Conservation (phyloP, 2,113 vertebrate genomes). For the Thunnus thynnus region DNA sequence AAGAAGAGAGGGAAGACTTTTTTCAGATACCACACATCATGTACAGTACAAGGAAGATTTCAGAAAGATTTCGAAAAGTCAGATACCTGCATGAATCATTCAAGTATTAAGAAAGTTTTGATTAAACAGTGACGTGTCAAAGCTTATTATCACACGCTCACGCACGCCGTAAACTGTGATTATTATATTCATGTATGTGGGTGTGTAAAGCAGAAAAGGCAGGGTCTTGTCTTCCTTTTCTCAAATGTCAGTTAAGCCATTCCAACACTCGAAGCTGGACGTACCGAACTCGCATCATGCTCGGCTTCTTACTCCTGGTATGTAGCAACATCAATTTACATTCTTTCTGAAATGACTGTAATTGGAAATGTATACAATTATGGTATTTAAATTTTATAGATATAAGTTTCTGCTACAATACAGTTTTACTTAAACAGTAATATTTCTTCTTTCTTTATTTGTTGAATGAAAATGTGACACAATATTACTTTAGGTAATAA, state of each 20-base stretch:
- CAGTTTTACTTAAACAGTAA: too few species aligned
- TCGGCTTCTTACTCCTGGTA: constrained; percentile 59
- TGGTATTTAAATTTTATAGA: neutral
- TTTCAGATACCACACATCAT: neutral
- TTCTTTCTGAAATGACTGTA: neutral
- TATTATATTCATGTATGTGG: neutral
- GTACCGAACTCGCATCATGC: constrained; percentile 34
- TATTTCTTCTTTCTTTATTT: neutral
- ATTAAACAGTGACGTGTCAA: neutral
- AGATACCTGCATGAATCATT: neutral
- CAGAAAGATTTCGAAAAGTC: neutral
- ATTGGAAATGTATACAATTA: neutral
- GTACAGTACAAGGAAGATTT: neutral
- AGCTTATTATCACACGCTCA: neutral
- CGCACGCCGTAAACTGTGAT: neutral
- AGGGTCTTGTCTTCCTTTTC: neutral
- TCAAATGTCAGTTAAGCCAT: neutral
- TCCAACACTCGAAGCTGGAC: neutral
- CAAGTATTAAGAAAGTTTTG: neutral
- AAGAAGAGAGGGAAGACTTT: neutral
- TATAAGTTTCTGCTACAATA: neutral
- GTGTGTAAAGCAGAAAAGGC: constrained; percentile 29
- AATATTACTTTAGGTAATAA: neutral
- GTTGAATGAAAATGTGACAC: neutral
- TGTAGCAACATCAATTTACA: neutral